Evolutionary conservation across 2,888 invertebrate species (phyloP).

Genomic region (Bruchidius siliquastri): DNA sequence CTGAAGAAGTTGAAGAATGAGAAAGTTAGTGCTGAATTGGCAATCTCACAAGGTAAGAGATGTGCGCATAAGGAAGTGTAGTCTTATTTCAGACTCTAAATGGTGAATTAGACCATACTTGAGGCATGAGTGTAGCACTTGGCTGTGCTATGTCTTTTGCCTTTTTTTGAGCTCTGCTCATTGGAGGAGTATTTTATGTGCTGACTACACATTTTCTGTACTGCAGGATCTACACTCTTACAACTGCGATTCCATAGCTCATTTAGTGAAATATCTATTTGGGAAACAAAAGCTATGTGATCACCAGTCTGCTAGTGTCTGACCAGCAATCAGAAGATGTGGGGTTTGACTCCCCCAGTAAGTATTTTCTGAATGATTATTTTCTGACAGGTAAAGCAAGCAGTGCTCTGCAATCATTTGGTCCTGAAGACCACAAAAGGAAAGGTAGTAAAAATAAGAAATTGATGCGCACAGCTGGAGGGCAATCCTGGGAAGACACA

Average conservation of each 20-base stretch:
- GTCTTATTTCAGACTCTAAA: too few relatives aligned
- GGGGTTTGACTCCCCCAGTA: background rate
- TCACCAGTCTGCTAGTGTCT: background rate
- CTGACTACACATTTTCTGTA: too few relatives aligned
- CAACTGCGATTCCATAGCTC: too few relatives aligned
- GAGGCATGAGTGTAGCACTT: too few relatives aligned
- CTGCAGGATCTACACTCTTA: too few relatives aligned
- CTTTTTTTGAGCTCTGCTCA: too few relatives aligned
- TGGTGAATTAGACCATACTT: too few relatives aligned
- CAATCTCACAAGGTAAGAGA: slow-evolving; percentile 54
- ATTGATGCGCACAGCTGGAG: slow-evolving; percentile 87
- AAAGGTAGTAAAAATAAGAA: slow-evolving; percentile 52
- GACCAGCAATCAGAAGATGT: background rate
- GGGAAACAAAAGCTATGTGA: too few relatives aligned
- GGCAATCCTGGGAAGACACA: slow-evolving; percentile 93
- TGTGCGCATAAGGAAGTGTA: background rate
- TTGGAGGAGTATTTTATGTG: too few relatives aligned
- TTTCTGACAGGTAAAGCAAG: slow-evolving; percentile 48
- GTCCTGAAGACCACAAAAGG: slow-evolving; percentile 51
- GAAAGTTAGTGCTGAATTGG: slow-evolving; percentile 62
- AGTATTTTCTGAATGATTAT: background rate
- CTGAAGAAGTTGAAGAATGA: slow-evolving; percentile 61
- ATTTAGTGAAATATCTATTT: too few relatives aligned
- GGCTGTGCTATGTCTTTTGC: too few relatives aligned
- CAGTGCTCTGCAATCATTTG: slow-evolving; percentile 55